These are phyloP conservation scores for Podargus strigoides DNA, from an alignment of 2,797 vertebrate genomes.

Conservation along the genomic window DNA sequence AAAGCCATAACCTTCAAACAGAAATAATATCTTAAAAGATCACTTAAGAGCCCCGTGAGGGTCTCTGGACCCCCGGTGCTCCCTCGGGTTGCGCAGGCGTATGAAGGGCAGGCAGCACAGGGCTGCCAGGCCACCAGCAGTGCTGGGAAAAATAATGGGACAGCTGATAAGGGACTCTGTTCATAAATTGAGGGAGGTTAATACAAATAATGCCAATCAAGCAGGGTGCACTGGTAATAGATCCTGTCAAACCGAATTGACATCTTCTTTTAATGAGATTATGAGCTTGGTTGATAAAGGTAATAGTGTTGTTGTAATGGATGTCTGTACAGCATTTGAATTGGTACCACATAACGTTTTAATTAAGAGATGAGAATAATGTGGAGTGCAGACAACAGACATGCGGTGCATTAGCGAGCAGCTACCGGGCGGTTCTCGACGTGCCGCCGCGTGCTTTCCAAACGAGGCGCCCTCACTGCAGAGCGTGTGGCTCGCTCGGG, in stretches of 20 bases:
- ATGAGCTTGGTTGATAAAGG: not conserved
- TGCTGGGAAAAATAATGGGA: not conserved
- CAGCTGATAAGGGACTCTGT: not conserved
- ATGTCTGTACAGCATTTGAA: not conserved
- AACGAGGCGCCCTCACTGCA: not conserved
- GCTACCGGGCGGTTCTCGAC: accelerated
- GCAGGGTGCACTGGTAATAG: not conserved
- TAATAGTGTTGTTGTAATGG: not conserved
- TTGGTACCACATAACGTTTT: not conserved
- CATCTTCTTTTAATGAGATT: not conserved
- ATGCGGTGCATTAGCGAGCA: not conserved
- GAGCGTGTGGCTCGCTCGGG: accelerated
- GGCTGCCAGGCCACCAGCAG: not conserved
- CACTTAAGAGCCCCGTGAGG: too few species aligned
- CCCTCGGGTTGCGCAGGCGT: accelerated
- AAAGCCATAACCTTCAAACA: not conserved
- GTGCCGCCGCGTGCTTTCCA: not conserved
- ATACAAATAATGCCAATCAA: not conserved
- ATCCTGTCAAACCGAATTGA: not conserved
- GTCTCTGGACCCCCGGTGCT: accelerated
- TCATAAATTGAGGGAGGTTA: not conserved
- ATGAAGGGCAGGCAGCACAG: accelerated
- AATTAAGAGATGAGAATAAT: not conserved
- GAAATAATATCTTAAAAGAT: not conserved
- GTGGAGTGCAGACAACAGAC: not conserved